phyloP scores from a whole-genome alignment of 2,888 invertebrate genomes.

The Altica lythri region DNA sequence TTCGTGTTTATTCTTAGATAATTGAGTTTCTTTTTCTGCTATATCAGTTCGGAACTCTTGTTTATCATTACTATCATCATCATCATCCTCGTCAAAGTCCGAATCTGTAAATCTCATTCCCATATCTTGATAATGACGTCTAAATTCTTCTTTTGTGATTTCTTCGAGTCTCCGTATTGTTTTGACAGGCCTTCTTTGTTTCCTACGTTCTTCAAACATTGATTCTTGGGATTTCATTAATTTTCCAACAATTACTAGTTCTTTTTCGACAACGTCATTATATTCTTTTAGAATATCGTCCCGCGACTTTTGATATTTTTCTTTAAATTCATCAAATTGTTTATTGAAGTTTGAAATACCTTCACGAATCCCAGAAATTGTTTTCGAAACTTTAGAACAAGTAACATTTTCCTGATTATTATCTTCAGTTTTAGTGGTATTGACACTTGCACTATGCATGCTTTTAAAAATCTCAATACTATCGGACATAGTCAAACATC shows the following conservation, averaged over 20 bases:
- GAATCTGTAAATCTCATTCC: slow-evolving; percentile 36
- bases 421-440: no score
- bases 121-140: slow-evolving; percentile 39
- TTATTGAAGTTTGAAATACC: slow-evolving; percentile 42
- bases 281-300: slow-evolving; percentile 45
- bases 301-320: slow-evolving; percentile 34
- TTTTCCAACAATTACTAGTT: slow-evolving; percentile 39
- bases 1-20: slow-evolving; percentile 4
- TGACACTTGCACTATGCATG: no score
- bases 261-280: slow-evolving; percentile 44
- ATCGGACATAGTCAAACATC: no score
- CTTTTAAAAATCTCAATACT: no score
- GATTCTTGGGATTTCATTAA: slow-evolving; percentile 31
- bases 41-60: slow-evolving; percentile 13
- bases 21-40: slow-evolving; percentile 18
- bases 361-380: slow-evolving; percentile 42
- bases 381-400: no score
- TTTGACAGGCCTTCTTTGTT: slow-evolving; percentile 2
- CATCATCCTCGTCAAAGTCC: slow-evolving; percentile 22
- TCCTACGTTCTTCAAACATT: slow-evolving; percentile 14
- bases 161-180: slow-evolving; percentile 13
- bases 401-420: no score
- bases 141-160: slow-evolving; percentile 31
- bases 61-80: background rate
- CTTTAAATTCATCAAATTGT: slow-evolving; percentile 41